These are phyloP conservation scores for Macroglossus sobrinus DNA, from an alignment of 2,113 vertebrate species.

Conservation along the genomic window DNA sequence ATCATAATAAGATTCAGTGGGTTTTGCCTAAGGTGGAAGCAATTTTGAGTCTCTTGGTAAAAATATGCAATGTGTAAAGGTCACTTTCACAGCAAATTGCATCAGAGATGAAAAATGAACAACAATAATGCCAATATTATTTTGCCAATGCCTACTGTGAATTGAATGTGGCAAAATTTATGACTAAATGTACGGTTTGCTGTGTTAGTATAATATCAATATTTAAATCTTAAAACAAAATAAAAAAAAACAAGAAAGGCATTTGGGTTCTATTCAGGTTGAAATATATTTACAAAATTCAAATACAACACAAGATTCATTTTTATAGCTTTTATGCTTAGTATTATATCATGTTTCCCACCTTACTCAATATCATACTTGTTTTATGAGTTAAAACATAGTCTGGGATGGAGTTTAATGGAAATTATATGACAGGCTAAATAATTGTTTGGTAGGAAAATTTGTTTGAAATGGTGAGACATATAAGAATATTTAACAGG, in stretches of 20 bases:
- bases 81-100: conserved; percentile 44
- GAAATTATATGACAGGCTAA: neutral
- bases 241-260: neutral
- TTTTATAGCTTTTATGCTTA: neutral
- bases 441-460: neutral
- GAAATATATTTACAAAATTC: neutral
- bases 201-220: neutral
- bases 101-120: conserved; percentile 30
- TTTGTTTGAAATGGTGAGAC: neutral
- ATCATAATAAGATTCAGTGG: neutral
- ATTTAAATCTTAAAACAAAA: neutral
- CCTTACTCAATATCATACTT: neutral
- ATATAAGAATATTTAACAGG: neutral
- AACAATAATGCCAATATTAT: conserved; percentile 15
- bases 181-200: neutral
- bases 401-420: neutral
- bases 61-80: conserved; percentile 28
- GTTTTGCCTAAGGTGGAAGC: conserved; percentile 27
- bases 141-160: conserved; percentile 15
- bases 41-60: conserved; percentile 11
- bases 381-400: neutral
- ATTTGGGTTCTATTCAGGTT: neutral
- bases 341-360: neutral
- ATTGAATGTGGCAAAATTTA: conserved; percentile 24
- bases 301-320: neutral